These are phyloP conservation scores for Cephonodes hylas DNA, from an alignment of 2,888 invertebrate species.

Conservation along the genomic window DNA sequence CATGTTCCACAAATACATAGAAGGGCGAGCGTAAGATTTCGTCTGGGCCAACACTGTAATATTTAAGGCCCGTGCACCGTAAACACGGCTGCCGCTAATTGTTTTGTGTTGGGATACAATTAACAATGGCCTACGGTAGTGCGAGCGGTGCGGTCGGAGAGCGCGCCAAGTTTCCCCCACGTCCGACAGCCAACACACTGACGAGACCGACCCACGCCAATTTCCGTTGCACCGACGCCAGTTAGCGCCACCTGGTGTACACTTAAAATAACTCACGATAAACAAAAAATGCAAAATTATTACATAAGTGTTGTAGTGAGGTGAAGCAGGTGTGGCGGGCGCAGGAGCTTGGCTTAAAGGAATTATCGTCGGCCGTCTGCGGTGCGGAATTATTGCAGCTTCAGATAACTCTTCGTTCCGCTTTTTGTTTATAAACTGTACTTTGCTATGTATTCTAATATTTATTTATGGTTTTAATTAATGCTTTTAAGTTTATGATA, in stretches of 20 bases:
- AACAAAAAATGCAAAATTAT: slow-evolving; percentile 33
- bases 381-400: slow-evolving; percentile 46
- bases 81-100: slow-evolving; percentile 52
- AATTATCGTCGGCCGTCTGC: slow-evolving; percentile 47
- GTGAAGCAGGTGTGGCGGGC: slow-evolving; percentile 48
- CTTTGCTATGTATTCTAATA: slow-evolving; percentile 5
- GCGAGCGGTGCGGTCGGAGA: slow-evolving; percentile 39
- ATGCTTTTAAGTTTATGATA: too few relatives aligned
- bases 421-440: slow-evolving; percentile 40
- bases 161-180: slow-evolving; percentile 42
- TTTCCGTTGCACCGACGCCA: slow-evolving; percentile 58
- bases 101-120: slow-evolving; percentile 61
- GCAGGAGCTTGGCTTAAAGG: slow-evolving; percentile 48
- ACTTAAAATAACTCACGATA: slow-evolving; percentile 48
- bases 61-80: slow-evolving; percentile 1
- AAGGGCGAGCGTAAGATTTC: neutral
- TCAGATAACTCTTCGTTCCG: slow-evolving; percentile 40
- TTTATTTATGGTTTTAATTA: too few relatives aligned
- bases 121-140: slow-evolving; percentile 45
- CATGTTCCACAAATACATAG: neutral
- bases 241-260: slow-evolving; percentile 61
- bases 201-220: slow-evolving; percentile 52
- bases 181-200: slow-evolving; percentile 14
- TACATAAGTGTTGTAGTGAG: slow-evolving; percentile 41
- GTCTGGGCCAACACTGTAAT: neutral